Conservation (phyloP, 2,113 vertebrate genomes). For the Eolophus roseicapilla region DNA sequence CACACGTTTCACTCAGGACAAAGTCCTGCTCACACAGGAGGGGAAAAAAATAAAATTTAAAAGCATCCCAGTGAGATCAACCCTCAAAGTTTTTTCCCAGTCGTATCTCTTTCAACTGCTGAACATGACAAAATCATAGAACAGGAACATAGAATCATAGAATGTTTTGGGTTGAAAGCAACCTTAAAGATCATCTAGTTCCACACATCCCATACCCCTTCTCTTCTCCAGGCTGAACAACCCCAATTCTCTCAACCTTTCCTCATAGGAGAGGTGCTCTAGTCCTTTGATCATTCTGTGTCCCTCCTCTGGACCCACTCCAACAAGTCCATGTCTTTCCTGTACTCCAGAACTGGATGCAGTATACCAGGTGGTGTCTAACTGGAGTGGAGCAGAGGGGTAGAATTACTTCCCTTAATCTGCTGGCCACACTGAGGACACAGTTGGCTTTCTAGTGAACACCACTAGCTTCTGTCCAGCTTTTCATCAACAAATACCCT, state of each 20-base stretch:
- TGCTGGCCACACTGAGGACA: fast-evolving
- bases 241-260: fast-evolving
- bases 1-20: neutral
- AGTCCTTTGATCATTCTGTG: neutral
- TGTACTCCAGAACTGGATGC: fast-evolving
- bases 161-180: neutral
- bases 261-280: neutral
- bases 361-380: neutral
- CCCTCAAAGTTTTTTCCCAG: neutral
- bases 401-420: neutral
- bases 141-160: neutral
- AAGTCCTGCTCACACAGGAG: neutral
- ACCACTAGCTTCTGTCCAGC: neutral
- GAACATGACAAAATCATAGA: neutral
- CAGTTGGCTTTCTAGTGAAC: fast-evolving
- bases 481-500: neutral
- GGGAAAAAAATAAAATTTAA: neutral
- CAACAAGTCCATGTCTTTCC: neutral
- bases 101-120: neutral
- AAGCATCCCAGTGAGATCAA: neutral
- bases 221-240: neutral
- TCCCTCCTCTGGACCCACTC: neutral
- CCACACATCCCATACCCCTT: fast-evolving
- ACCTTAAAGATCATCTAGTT: neutral
- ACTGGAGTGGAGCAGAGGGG: neutral